Conservation (phyloP, 2,888 invertebrate genomes). For the Parnassius apollo region DNA sequence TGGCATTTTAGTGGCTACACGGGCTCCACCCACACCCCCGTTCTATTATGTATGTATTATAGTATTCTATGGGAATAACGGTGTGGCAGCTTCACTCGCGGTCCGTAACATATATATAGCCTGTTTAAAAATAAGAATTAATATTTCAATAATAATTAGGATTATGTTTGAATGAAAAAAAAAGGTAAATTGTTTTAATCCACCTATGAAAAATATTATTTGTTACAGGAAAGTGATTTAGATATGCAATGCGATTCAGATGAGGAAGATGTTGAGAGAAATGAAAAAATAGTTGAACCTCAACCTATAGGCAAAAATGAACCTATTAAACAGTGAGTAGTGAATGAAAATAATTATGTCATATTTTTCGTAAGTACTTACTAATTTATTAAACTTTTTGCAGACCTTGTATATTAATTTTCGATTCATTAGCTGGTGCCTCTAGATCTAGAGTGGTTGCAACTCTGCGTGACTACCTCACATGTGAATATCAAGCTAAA, state of each 20-base stretch:
- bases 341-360: conserved; percentile 16
- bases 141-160: too few species aligned
- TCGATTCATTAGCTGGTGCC: conserved; percentile 94
- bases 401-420: conserved; percentile 96
- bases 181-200: too few species aligned
- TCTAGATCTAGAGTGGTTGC: conserved; percentile 92
- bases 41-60: too few species aligned
- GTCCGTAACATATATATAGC: too few species aligned
- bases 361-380: background rate
- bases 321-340: conserved; percentile 84
- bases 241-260: conserved; percentile 79
- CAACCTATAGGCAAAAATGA: conserved; percentile 53
- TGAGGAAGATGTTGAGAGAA: conserved; percentile 66
- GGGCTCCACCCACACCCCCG: too few species aligned
- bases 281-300: conserved; percentile 62
- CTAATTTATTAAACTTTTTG: conserved; percentile 44
- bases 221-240: conserved; percentile 73
- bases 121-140: too few species aligned
- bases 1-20: too few species aligned
- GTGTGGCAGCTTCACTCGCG: too few species aligned
- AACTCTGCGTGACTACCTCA: conserved; percentile 94
- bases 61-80: too few species aligned
- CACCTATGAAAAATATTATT: too few species aligned
- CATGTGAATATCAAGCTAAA: conserved; percentile 91
- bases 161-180: too few species aligned